These are phyloP conservation scores for Poecile atricapillus DNA, from an alignment of 2,113 vertebrate species.

Conservation along the genomic window DNA sequence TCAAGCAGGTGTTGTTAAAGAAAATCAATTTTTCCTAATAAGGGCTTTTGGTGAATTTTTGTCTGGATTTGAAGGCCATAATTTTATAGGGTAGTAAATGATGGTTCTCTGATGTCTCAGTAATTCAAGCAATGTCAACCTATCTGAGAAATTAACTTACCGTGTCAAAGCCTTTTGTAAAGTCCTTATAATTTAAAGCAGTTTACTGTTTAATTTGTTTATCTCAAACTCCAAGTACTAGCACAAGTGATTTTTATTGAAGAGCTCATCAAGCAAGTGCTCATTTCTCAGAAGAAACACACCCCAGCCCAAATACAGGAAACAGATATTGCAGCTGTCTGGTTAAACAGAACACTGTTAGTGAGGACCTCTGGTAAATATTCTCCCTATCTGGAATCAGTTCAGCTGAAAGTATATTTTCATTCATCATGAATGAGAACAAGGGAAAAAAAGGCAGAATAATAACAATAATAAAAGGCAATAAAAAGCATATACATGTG, in stretches of 20 bases:
- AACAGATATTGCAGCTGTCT: not conserved
- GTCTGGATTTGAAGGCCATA: not conserved
- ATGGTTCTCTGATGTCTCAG: not conserved
- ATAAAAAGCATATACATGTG: not conserved
- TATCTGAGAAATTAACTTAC: not conserved
- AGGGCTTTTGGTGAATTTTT: not conserved
- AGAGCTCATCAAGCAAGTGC: rapidly evolving
- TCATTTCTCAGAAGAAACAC: not conserved
- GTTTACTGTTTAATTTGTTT: not conserved
- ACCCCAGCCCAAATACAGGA: not conserved
- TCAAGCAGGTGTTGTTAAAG: not conserved
- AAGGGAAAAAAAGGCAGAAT: not conserved
- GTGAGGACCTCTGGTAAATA: not conserved
- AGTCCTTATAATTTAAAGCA: not conserved
- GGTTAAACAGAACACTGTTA: not conserved
- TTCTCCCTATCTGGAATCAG: not conserved
- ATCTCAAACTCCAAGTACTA: not conserved
- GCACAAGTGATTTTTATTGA: not conserved
- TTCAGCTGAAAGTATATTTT: not conserved
- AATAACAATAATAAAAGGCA: not conserved
- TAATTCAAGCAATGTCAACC: not conserved
- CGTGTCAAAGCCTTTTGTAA: rapidly evolving
- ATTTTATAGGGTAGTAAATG: not conserved
- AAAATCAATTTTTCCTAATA: not conserved
- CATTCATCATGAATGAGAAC: rapidly evolving